Conservation (phyloP, 2,797 vertebrate species). For the Pelodytes ibericus region DNA sequence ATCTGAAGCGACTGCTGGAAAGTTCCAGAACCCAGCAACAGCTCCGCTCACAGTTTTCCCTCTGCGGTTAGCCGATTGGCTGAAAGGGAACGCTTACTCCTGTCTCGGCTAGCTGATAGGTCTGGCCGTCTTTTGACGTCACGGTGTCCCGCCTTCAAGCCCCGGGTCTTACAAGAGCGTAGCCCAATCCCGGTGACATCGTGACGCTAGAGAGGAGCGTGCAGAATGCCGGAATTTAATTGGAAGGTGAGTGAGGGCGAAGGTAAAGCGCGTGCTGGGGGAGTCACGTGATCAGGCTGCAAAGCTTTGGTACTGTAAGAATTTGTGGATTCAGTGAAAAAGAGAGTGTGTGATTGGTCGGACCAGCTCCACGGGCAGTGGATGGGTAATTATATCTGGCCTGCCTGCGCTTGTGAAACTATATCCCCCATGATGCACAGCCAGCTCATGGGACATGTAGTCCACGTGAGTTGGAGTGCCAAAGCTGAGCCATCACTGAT, state of each 20-base stretch:
- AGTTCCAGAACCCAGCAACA: not conserved
- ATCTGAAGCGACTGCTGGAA: not conserved
- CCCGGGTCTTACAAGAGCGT: not conserved
- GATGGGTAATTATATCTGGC: too few relatives aligned
- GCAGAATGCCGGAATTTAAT: conserved; percentile 25
- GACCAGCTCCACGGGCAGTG: too few relatives aligned
- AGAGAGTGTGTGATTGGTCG: too few relatives aligned
- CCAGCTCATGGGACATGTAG: too few relatives aligned
- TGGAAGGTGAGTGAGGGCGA: conserved; percentile 25
- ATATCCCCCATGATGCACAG: too few relatives aligned
- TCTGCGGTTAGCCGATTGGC: not conserved
- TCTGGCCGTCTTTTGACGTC: not conserved
- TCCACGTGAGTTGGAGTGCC: too few relatives aligned
- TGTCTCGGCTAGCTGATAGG: not conserved
- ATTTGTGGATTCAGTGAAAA: too few relatives aligned
- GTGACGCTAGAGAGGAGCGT: not conserved
- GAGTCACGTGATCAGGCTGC: not conserved
- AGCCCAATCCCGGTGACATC: too few relatives aligned
- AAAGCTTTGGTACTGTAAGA: not conserved
- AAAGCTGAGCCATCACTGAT: too few relatives aligned
- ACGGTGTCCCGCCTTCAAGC: not conserved
- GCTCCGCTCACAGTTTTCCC: not conserved
- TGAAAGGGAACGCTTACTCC: not conserved
- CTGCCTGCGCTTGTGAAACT: too few relatives aligned
- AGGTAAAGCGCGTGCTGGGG: not conserved